Evolutionary conservation across 2,113 vertebrate genomes (phyloP).

Genomic region (Elephas maximus): DNA sequence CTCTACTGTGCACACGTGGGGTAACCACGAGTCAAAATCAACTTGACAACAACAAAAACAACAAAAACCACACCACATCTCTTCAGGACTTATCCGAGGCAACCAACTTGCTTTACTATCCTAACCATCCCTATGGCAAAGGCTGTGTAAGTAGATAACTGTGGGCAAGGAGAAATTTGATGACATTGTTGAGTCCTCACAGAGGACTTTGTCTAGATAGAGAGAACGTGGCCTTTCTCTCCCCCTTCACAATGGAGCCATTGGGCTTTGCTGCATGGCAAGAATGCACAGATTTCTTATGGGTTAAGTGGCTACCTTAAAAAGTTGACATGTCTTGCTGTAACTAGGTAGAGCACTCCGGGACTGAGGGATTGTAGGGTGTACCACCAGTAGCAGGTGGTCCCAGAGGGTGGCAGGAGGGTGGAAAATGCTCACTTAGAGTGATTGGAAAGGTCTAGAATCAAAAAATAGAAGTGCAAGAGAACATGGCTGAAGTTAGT

Average conservation of each 20-base stretch:
- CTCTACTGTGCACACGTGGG: background rate
- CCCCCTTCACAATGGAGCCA: background rate
- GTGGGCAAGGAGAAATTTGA: accelerated
- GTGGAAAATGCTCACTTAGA: background rate
- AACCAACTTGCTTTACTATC: background rate
- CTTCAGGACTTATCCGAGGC: background rate
- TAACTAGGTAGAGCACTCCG: accelerated
- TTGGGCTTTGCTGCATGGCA: background rate
- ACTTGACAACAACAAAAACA: no score
- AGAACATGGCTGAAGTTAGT: background rate
- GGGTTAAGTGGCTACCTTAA: background rate
- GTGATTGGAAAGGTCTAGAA: background rate
- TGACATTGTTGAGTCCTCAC: background rate
- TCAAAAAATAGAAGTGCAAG: background rate
- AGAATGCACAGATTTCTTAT: background rate
- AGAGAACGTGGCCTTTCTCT: background rate
- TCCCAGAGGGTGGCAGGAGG: background rate
- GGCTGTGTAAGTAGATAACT: no score
- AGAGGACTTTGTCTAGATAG: background rate
- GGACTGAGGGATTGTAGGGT: no score
- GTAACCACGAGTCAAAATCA: no score
- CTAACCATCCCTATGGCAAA: no score
- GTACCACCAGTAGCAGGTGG: no score
- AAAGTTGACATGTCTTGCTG: background rate
- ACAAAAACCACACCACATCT: no score